Base-by-base conservation (phyloP, 2,888 invertebrate genomes). In the Mythimna loreyi region DNA sequence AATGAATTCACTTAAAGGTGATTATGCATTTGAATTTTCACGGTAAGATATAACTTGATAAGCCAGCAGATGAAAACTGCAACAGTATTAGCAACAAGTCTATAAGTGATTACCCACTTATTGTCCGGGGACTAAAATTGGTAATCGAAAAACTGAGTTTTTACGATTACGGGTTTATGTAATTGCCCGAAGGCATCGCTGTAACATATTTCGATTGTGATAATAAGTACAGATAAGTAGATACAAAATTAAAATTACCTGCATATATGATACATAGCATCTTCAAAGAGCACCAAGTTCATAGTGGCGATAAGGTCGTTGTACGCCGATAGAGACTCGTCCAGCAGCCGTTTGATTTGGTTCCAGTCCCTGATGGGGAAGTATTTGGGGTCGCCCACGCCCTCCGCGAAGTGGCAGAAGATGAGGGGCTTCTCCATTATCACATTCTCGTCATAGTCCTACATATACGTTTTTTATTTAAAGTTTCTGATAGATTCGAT, bases 261-360 rank as follows among this genome's bases (percentile, higher is more conserved):
- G 92, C 98, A 98, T 61, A 99, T 97, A 90, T 99, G 99, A 78
- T 97, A 97, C 98, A 99, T 98, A 19, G 99, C 99, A 90, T 99
- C 99, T 89, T 99, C 99, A 88, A 99, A 99, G 11, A 99, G 96
- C 3, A 99, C 99, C 70, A 99, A 95, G 92, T 99, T 99, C 98
- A 99, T 99, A 0, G 98, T 98, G 2, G 98, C 98, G 11, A 98
- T 97, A 76, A 99, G 96, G 87, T 99, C 99, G 90, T 99, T 99
- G 90, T 99, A 99, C 23, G 97, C 97, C 3, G 97, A 96, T 63
- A 99, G 96, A 0, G 98, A 98, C 81, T 99, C 99, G 8, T 97
- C 96, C 1, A 99, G 94, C 50, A 99, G 93, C 84, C 97, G 97
- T 79, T 97, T 97, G 21, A 99, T 95, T 2, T 96, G 96, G 0